Base-by-base conservation (phyloP, 2,888 invertebrate species). In the Petrolisthes cinctipes region DNA sequence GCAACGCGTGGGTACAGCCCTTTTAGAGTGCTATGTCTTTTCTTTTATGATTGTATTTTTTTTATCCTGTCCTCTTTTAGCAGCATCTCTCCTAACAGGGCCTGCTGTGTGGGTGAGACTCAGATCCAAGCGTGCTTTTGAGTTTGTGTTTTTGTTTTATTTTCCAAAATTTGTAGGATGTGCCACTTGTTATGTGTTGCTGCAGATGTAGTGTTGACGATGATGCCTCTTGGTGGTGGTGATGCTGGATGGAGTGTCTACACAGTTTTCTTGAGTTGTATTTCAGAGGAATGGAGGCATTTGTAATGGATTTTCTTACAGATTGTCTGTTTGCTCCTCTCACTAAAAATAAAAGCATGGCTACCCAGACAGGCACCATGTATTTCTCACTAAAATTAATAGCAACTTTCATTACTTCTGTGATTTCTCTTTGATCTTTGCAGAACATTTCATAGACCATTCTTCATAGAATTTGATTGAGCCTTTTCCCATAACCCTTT, bases 281-380 rank as follows among this genome's bases (percentile, higher is more conserved):
- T 83, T 86, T 86, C 86, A 86, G 86, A 86, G 75, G 82, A 82
- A 81, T 86, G 86, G 86, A 86, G 75, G 86, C 86, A 82, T 82
- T 37, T 86, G 86, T 81, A 75, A 80, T 73, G 81, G 61, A 56
- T 80, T 80, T 80, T 76, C 66, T 80, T 86, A 71, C 86, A 86
- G 81, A 75, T 86, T 86, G 61, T 61, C 61, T 61, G 61, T 81
- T 85, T 57, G 23, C 76, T 51, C 73, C 80, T 82, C 71, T 80
- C 80, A 71, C 71, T 73, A 66, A 54, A 53, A 56, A 76, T 73
- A 82, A 56, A 54, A 82, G 86, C 86, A 86, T 86, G 86, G 82
- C 51, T 82, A 1, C 81, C 86, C 61, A 57, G 61, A 61, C 54
- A 75, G 82, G 61, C 79, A 78, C 20, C 78, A 79, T 84, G 57